Percentiles rank a stretch among this genome's conserved stretches.
Evolutionary conservation across 1,140 invertebrate species (phyloP).

Genomic region (Cydia fagiglandana): DNA sequence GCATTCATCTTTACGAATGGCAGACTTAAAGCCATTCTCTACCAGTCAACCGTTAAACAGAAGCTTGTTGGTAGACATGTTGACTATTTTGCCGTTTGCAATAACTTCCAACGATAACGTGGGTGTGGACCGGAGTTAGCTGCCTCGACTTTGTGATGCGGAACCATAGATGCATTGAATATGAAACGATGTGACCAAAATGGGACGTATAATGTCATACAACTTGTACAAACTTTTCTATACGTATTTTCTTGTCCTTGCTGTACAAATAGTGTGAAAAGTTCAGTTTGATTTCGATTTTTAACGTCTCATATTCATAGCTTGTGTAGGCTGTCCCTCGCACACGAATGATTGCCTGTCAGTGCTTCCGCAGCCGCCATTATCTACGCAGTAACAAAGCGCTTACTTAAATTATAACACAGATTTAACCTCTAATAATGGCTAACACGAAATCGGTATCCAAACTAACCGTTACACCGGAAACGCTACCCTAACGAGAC

Average conservation of each 20-base stretch:
- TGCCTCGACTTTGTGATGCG: slow-evolving; percentile 7
- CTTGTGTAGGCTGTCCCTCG: neutral
- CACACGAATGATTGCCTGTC: neutral
- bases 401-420: slow-evolving; percentile 57
- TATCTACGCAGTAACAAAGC: slow-evolving; percentile 34
- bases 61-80: too few relatives aligned
- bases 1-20: too few relatives aligned
- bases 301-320: neutral
- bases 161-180: neutral
- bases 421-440: slow-evolving; percentile 61
- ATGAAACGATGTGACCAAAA: neutral
- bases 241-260: neutral
- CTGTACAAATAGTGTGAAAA: neutral
- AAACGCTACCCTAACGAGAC: slow-evolving; percentile 53
- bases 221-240: too few relatives aligned
- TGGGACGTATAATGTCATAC: neutral
- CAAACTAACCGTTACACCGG: slow-evolving; percentile 50
- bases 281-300: neutral
- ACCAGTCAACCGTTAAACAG: too few relatives aligned
- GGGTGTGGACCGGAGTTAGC: slow-evolving; percentile 2
- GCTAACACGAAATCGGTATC: slow-evolving; percentile 52
- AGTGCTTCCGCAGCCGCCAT: slow-evolving; percentile 4
- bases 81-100: neutral
- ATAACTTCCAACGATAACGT: neutral
- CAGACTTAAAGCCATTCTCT: too few relatives aligned